A percentile compares a stretch with the other conserved stretches of the same genome.
Evolutionary conservation across 2,113 vertebrate genomes (phyloP).

Genomic region (Ophiodon elongatus): DNA sequence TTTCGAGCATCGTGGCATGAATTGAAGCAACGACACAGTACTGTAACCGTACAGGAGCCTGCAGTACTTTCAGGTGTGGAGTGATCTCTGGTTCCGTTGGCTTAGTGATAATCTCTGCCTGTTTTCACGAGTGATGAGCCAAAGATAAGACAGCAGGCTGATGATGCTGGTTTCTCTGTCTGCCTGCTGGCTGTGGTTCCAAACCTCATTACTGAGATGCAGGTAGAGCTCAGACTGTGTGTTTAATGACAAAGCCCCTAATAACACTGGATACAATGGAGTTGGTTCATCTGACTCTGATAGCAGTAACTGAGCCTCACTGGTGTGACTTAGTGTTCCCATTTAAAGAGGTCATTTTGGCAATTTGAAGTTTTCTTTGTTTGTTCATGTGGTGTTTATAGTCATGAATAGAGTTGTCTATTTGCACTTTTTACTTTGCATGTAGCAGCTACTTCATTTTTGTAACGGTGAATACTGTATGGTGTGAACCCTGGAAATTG

Average conservation of each 20-base stretch:
- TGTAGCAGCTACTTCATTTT: neutral
- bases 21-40: neutral
- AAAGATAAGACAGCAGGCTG: slow-evolving; percentile 29
- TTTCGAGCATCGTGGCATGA: neutral
- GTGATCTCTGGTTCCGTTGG: neutral
- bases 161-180: slow-evolving; percentile 16
- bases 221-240: slow-evolving; percentile 34
- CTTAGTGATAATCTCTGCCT: slow-evolving; percentile 21
- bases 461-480: neutral
- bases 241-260: slow-evolving; percentile 30
- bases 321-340: neutral
- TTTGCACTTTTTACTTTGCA: neutral
- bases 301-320: slow-evolving; percentile 11
- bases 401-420: neutral
- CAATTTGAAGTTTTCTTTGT: neutral
- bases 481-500: neutral
- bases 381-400: neutral
- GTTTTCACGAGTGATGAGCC: slow-evolving; percentile 35
- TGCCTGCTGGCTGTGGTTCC: slow-evolving; percentile 13
- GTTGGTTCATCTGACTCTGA: slow-evolving; percentile 28
- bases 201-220: slow-evolving; percentile 46
- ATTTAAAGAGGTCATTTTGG: neutral
- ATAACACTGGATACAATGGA: slow-evolving; percentile 21
- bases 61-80: neutral
- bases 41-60: neutral